Conservation (phyloP, 2,888 invertebrate genomes). For the Prosapia bicincta region DNA sequence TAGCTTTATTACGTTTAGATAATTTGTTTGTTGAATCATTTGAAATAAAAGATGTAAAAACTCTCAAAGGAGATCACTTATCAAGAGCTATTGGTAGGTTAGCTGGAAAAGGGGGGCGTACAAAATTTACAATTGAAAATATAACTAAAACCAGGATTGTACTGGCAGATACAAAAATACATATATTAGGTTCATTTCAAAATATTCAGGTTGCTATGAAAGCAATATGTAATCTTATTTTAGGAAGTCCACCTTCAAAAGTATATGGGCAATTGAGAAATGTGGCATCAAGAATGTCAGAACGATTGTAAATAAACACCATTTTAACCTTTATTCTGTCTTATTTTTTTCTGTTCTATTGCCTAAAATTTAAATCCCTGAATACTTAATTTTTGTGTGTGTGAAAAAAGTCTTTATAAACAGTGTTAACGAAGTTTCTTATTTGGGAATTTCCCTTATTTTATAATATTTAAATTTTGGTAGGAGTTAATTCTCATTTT, state of each 20-base stretch:
- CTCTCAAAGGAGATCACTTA: constrained; percentile 90
- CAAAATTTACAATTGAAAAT: constrained; percentile 98
- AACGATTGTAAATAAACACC: constrained; percentile 62
- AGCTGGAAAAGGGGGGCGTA: constrained; percentile 95
- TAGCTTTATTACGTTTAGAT: constrained; percentile 90
- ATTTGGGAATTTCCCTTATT: too few species aligned
- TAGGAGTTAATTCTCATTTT: too few species aligned
- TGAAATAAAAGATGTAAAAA: constrained; percentile 95
- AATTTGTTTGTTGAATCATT: constrained; percentile 97
- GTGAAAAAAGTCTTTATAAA: too few species aligned
- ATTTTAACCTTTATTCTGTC: too few species aligned
- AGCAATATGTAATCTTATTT: constrained; percentile 92
- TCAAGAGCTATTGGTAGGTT: constrained; percentile 95
- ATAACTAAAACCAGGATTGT: constrained; percentile 98
- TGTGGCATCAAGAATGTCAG: constrained; percentile 74
- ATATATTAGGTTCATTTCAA: constrained; percentile 95
- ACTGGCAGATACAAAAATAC: constrained; percentile 93
- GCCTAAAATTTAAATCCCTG: too few species aligned
- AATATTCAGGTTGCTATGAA: constrained; percentile 93
- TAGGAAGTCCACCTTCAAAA: constrained; percentile 96
- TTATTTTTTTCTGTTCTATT: too few species aligned
- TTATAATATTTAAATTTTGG: too few species aligned
- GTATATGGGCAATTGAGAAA: constrained; percentile 93
- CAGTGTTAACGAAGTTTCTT: too few species aligned
- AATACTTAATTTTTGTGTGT: too few species aligned